These are phyloP conservation scores for Echinops telfairi DNA, from an alignment of 2,113 vertebrate species.

Conservation along the genomic window DNA sequence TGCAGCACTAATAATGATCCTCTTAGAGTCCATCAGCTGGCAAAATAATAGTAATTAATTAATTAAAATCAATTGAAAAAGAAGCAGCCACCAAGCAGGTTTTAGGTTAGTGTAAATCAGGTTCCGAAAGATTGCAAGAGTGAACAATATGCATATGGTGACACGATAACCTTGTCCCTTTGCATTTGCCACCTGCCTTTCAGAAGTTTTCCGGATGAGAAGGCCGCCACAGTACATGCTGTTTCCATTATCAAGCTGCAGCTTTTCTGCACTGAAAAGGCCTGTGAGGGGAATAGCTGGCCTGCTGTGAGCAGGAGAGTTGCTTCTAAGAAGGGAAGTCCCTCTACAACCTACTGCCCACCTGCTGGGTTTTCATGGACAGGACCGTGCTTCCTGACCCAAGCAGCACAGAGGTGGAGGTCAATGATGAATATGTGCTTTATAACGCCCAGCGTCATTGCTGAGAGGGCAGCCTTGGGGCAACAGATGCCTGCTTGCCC, in stretches of 20 bases:
- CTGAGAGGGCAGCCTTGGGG: slow-evolving; percentile 15
- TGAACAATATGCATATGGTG: slow-evolving; percentile 51
- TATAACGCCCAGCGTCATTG: not conserved
- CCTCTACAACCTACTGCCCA: not conserved
- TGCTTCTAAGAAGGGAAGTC: slow-evolving; percentile 42
- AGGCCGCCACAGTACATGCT: slow-evolving; percentile 47
- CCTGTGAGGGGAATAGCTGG: not conserved
- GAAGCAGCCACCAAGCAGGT: not conserved
- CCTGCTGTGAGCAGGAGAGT: slow-evolving; percentile 64
- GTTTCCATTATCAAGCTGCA: slow-evolving; percentile 56
- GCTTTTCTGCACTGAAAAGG: slow-evolving; percentile 69
- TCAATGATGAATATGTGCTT: slow-evolving; percentile 28
- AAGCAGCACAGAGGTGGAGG: slow-evolving; percentile 10
- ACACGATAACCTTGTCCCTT: slow-evolving; percentile 47
- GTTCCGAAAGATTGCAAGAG: slow-evolving; percentile 4
- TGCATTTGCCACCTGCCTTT: slow-evolving; percentile 61
- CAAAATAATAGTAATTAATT: not conserved
- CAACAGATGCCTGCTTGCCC: not conserved
- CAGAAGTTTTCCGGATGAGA: slow-evolving; percentile 42
- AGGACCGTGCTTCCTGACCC: slow-evolving; percentile 45
- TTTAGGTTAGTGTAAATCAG: not conserved
- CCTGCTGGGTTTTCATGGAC: slow-evolving; percentile 28
- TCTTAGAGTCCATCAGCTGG: slow-evolving; percentile 35
- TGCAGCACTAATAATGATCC: not conserved
- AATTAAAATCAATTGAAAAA: not conserved